phyloP scores from a whole-genome alignment of 2,888 invertebrate genomes.

The Laothoe populi region DNA sequence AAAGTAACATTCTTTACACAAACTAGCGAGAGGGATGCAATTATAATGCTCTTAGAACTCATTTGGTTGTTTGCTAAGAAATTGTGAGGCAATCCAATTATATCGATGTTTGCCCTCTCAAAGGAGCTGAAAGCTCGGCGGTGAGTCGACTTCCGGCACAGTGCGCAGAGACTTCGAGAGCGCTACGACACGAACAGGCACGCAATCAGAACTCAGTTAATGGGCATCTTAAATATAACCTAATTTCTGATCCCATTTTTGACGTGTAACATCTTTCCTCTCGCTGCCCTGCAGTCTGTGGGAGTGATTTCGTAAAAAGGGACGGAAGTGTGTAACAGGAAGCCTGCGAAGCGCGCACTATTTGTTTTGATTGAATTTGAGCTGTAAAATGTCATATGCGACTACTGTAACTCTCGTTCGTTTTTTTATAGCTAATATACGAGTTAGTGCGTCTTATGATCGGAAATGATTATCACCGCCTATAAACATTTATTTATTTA shows the following conservation, averaged over 20 bases:
- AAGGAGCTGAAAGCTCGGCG: slow-evolving; percentile 59
- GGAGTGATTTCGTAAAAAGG: too few relatives aligned
- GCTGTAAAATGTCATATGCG: too few relatives aligned
- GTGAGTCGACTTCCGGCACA: slow-evolving; percentile 47
- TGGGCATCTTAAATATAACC: slow-evolving; percentile 1
- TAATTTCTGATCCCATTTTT: not conserved
- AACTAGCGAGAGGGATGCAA: slow-evolving; percentile 5
- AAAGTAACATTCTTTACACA: not conserved
- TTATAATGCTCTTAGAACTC: slow-evolving; percentile 33
- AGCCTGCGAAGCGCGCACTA: too few relatives aligned
- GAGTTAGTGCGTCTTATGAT: too few relatives aligned
- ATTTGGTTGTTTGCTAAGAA: slow-evolving; percentile 52
- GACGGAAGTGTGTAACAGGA: too few relatives aligned
- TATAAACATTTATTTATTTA: too few relatives aligned
- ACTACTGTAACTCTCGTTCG: too few relatives aligned
- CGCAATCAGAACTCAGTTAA: slow-evolving; percentile 7
- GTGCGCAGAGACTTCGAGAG: slow-evolving; percentile 51
- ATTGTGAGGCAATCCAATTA: slow-evolving; percentile 75
- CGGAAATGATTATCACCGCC: too few relatives aligned
- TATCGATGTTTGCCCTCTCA: slow-evolving; percentile 66
- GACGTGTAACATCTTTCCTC: too few relatives aligned
- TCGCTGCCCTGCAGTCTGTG: too few relatives aligned
- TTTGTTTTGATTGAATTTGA: too few relatives aligned
- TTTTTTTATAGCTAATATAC: too few relatives aligned
- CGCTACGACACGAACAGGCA: slow-evolving; percentile 26